Evolutionary conservation across 2,113 vertebrate genomes (phyloP).

Genomic region (Poecile atricapillus): DNA sequence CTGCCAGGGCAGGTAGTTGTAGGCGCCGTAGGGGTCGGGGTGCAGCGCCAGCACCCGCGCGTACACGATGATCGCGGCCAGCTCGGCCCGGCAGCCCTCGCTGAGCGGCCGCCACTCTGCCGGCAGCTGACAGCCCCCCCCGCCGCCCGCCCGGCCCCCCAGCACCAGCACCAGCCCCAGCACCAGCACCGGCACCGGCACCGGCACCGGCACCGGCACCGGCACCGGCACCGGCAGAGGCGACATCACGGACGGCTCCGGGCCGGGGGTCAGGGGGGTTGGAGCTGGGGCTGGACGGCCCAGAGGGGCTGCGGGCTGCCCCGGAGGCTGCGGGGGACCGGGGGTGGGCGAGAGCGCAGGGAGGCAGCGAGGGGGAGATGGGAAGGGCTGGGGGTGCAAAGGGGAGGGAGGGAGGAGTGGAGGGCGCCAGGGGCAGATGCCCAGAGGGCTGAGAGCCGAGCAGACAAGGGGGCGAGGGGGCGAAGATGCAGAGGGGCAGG

Average conservation of each 20-base stretch:
- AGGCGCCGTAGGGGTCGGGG: conserved; percentile 80
- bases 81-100: conserved; percentile 91
- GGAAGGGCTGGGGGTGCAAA: neutral
- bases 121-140: conserved; percentile 85
- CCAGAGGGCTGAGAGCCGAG: neutral
- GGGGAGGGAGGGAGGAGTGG: neutral
- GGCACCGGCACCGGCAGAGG: neutral
- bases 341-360: neutral
- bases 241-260: conserved; percentile 38
- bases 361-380: neutral
- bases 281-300: neutral
- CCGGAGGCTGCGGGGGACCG: neutral
- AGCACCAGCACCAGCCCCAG: conserved; percentile 11
- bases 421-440: neutral
- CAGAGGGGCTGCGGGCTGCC: neutral
- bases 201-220: neutral
- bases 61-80: conserved; percentile 94
- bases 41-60: conserved; percentile 90
- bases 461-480: neutral
- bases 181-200: conserved; percentile 24
- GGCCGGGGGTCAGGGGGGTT: too few relatives aligned
- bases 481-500: neutral
- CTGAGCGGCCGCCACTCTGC: conserved; percentile 93
- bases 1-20: conserved; percentile 87
- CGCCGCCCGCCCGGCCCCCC: neutral